A percentile compares a stretch with the other conserved stretches of the same genome.
phyloP scores from a whole-genome alignment of 2,113 vertebrate species.

The Callocephalon fimbriatum region DNA sequence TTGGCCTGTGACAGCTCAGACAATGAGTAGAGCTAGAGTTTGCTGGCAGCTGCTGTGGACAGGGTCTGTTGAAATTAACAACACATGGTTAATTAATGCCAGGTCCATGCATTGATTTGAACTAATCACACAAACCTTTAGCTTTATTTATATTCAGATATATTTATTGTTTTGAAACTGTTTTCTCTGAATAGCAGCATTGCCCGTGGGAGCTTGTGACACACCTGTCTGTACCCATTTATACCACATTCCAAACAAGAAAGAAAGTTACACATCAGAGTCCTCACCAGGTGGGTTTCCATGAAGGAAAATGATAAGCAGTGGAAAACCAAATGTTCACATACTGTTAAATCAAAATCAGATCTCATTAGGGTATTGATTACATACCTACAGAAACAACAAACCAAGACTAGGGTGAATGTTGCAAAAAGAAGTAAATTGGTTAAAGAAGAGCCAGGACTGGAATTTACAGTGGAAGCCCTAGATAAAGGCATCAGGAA shows the following conservation, averaged over 20 bases:
- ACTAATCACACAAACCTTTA: not conserved
- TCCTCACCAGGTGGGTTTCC: not conserved
- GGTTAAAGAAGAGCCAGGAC: not conserved
- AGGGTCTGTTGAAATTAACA: not conserved
- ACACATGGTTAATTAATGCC: not conserved
- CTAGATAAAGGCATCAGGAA: not conserved
- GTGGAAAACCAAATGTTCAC: not conserved
- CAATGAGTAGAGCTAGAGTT: not conserved
- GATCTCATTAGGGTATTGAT: not conserved
- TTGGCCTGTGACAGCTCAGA: not conserved
- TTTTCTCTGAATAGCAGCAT: not conserved
- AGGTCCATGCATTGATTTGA: not conserved
- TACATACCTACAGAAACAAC: not conserved
- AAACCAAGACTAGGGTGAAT: not conserved
- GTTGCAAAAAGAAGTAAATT: not conserved
- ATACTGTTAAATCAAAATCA: not conserved
- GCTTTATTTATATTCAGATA: not conserved
- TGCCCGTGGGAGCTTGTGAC: not conserved
- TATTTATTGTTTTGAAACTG: not conserved
- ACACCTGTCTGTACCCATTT: not conserved
- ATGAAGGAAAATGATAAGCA: not conserved
- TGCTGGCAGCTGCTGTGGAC: not conserved
- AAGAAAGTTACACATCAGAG: not conserved
- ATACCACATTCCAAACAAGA: not conserved
- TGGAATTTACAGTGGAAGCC: not conserved